A percentile compares a stretch with the other conserved stretches of the same genome.
Conservation (phyloP, 2,113 vertebrate genomes). For the Ailurus styani region DNA sequence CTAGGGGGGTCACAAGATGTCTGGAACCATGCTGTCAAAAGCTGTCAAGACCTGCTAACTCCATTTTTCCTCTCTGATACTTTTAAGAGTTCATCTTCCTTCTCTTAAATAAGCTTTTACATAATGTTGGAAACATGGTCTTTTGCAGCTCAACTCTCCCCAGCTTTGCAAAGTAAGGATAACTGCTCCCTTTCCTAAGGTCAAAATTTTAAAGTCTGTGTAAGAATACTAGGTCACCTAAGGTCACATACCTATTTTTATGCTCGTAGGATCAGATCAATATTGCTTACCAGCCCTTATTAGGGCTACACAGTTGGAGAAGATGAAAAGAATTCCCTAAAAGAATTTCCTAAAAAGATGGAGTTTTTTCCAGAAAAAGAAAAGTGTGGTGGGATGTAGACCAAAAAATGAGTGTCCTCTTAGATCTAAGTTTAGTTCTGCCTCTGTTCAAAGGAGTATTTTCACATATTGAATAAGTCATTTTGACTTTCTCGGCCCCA, state of each 20-base stretch:
- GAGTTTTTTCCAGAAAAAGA: not conserved
- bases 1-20: not conserved
- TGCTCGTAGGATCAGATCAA: not conserved
- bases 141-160: not conserved
- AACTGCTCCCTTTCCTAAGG: not conserved
- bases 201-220: not conserved
- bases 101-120: not conserved
- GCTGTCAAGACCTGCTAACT: not conserved
- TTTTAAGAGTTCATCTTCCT: not conserved
- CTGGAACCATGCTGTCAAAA: not conserved
- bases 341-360: not conserved
- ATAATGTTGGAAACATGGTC: not conserved
- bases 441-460: not conserved
- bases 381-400: not conserved
- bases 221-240: not conserved
- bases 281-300: not conserved
- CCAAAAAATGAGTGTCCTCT: not conserved
- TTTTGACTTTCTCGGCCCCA: not conserved
- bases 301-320: not conserved
- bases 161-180: not conserved
- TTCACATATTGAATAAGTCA: not conserved
- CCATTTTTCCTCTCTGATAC: not conserved
- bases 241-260: not conserved
- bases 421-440: not conserved
- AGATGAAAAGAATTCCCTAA: not conserved